These are phyloP conservation scores for Amblyornis subalaris DNA, from an alignment of 2,113 vertebrate genomes.

Conservation along the genomic window DNA sequence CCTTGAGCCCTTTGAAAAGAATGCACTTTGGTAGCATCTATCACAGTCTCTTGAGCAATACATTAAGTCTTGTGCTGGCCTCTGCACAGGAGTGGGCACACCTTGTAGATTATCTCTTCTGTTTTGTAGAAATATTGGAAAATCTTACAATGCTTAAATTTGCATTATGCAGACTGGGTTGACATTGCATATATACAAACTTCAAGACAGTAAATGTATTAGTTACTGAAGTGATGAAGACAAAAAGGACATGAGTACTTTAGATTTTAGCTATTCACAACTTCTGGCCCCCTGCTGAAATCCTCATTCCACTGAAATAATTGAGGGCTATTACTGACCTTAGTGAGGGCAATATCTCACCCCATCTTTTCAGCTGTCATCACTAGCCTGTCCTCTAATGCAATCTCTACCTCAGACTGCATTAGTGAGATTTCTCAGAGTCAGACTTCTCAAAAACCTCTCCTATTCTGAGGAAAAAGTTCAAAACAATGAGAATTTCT, in stretches of 20 bases:
- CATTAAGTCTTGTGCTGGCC: conserved; percentile 35
- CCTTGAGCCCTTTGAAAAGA: background rate
- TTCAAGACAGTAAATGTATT: background rate
- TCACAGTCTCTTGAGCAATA: conserved; percentile 29
- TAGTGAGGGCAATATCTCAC: background rate
- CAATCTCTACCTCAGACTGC: background rate
- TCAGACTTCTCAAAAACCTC: background rate
- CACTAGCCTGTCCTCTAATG: background rate
- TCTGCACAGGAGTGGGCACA: background rate
- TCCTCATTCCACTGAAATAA: background rate
- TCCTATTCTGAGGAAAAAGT: background rate
- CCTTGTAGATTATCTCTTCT: background rate
- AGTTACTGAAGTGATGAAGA: background rate
- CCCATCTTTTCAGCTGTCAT: background rate
- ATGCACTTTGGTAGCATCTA: conserved; percentile 14
- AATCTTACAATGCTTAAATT: background rate
- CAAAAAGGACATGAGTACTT: background rate
- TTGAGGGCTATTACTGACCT: background rate
- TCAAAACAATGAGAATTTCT: background rate
- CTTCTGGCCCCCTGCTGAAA: background rate
- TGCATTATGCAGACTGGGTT: background rate
- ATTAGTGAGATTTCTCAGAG: background rate
- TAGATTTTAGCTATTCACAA: background rate
- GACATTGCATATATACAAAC: background rate
- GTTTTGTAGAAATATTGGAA: background rate